Evolutionary conservation across 2,797 vertebrate species (phyloP).

Genomic region (Galago senegalensis): DNA sequence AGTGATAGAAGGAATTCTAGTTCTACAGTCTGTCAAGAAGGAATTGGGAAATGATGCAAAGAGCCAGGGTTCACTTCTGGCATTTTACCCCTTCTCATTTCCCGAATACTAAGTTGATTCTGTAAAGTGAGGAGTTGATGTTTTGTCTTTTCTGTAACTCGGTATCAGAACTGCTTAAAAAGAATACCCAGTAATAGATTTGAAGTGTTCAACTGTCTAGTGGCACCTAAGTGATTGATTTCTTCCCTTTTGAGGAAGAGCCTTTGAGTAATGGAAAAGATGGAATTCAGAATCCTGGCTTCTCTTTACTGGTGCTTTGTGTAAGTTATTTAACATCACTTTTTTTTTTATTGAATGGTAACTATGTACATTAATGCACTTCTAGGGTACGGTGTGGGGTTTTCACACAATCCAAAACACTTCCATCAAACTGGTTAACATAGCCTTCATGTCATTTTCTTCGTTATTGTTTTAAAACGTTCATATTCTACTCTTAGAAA

Average conservation of each 20-base stretch:
- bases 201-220: slow-evolving; percentile 39
- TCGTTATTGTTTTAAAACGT: too few species aligned
- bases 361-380: too few species aligned
- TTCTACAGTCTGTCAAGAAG: slow-evolving; percentile 28
- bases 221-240: slow-evolving; percentile 9
- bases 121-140: slow-evolving; percentile 25
- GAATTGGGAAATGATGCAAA: slow-evolving; percentile 27
- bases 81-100: slow-evolving; percentile 3
- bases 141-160: slow-evolving; percentile 41
- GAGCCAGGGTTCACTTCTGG: not conserved
- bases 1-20: not conserved
- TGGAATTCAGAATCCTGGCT: slow-evolving; percentile 19
- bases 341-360: not conserved
- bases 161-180: slow-evolving; percentile 40
- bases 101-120: slow-evolving; percentile 16
- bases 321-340: slow-evolving; percentile 55
- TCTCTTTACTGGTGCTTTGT: slow-evolving; percentile 52
- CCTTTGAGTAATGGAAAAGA: not conserved
- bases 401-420: too few species aligned
- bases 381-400: too few species aligned
- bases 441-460: too few species aligned
- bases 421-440: too few species aligned
- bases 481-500: too few species aligned
- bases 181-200: slow-evolving; percentile 41
- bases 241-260: not conserved